Evolutionary conservation across 2,797 vertebrate genomes (phyloP), one percentile per base, ranked within the genome.

Genomic region (Hypotaenidia philippensis): DNA sequence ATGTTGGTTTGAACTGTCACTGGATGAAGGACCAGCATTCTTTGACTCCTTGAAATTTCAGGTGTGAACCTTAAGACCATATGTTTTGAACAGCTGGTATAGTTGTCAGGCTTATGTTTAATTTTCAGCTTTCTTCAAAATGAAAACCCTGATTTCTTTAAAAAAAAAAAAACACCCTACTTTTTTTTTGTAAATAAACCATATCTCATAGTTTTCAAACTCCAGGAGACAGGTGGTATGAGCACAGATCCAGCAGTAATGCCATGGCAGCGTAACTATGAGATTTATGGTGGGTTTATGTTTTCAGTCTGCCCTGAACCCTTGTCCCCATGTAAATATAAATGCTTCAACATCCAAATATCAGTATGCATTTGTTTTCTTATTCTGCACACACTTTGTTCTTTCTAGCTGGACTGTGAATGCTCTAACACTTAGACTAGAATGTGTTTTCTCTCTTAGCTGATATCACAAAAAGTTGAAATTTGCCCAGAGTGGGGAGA

Each of bases 401-500:
- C 53, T 83, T 72, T 71, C 47, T 45, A n/a, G 59, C 32, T 40
- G 31, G 44, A 26, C 41, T 65, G 34, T 41, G 49, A 65, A 16
- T 75, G 20, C 66, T 66, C 47, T 63, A 36, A 72, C 70, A 31
- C 87, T 93, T 93, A 83, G 80, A 41, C 34, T 64, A 86, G 92
- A 65, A 41, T 84, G 50, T 87, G 47, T 87, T 90, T 94, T 93
- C 53, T 90, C n/a, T 93, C 83, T 90, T 87, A 87, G 91, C 75
- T 83, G 66, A 2, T 90, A 70, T 50, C 66, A 83, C 80, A 72
- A 32, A 95, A 82, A n/a, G 44, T 74, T 96, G 82, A 79, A 32
- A 72, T 89, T 71, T 90, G 12, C 50, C 38, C 14, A 87, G 90
- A 74, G n/a, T 55, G 83, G 79, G 79, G 85, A 93, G 60, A 92